Evolutionary conservation across 2,113 vertebrate species (phyloP).

Genomic region (Crotalus viridis): DNA sequence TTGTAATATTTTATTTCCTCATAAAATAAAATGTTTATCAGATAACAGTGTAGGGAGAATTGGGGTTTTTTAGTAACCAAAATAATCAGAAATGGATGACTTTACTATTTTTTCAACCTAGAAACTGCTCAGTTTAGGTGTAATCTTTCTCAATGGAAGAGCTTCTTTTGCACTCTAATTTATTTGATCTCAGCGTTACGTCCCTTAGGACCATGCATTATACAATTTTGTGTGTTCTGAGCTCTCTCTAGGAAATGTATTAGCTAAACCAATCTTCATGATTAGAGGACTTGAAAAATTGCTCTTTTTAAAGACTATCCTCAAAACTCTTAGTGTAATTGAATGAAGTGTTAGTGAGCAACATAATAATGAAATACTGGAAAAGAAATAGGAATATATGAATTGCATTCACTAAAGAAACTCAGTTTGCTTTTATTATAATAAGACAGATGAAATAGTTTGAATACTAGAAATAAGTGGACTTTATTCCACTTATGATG

Average conservation of each 20-base stretch:
- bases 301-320: not conserved
- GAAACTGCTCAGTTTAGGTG: not conserved
- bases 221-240: not conserved
- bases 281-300: not conserved
- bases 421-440: not conserved
- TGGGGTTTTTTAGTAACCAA: not conserved
- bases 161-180: not conserved
- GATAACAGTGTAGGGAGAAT: not conserved
- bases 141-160: not conserved
- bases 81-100: not conserved
- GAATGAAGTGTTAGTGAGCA: not conserved
- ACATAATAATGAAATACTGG: not conserved
- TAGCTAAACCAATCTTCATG: not conserved
- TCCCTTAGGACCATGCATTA: not conserved
- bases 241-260: not conserved
- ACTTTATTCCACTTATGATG: not conserved
- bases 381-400: not conserved
- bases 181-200: not conserved
- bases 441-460: not conserved
- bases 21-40: not conserved
- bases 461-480: not conserved
- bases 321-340: not conserved
- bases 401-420: not conserved
- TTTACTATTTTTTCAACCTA: not conserved
- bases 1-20: not conserved